Evolutionary conservation across 1,140 invertebrate species (phyloP), one percentile per base, ranked within the genome.

Genomic region (Drosophila erecta): DNA sequence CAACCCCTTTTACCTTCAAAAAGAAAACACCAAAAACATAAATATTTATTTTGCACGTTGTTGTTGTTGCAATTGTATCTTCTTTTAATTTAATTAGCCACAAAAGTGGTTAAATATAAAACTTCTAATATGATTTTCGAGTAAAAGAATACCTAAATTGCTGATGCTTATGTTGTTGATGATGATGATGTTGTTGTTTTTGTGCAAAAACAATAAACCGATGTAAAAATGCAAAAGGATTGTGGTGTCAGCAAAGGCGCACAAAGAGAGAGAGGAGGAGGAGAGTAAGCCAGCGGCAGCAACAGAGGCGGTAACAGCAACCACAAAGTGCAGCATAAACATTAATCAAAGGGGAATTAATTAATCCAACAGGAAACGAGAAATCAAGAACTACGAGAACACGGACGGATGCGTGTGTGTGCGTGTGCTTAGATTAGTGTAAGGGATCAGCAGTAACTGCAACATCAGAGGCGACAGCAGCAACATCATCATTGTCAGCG

Each of bases 401-500:
- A 30, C 24, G 43, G 33, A 33, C 38, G 62, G 50, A 55, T 69
- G 73, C 47, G 62, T 47, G 73, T 70, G 62, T 60, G 62, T 66
- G 41, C 55, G 62, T 61, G 51, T 56, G 67, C 35, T 44, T 55
- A 75, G 51, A 20, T 50, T 65, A 74, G 51, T 60, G 49, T 71
- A 74, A 73, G 50, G 70, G 67, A 69, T 56, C 58, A 53, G 37
- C 61, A 61, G 35, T 24, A 80, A 22, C 24, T 58, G 56, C 47
- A 72, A 14, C 59, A 69, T 64, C 66, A 84, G 65, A 65, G 64
- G 59, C 74, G 50, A 47, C 50, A 78, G 69, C 83, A 89, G 84
- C 84, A 89, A 90, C 84, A 89, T 89, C 84, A 89, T 90, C 84
- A 89, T 89, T 90, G 80, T 89, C 80, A 89, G 77, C 81, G 77